phyloP scores from a whole-genome alignment of 2,113 vertebrate species.

The Embiotoca jacksoni region DNA sequence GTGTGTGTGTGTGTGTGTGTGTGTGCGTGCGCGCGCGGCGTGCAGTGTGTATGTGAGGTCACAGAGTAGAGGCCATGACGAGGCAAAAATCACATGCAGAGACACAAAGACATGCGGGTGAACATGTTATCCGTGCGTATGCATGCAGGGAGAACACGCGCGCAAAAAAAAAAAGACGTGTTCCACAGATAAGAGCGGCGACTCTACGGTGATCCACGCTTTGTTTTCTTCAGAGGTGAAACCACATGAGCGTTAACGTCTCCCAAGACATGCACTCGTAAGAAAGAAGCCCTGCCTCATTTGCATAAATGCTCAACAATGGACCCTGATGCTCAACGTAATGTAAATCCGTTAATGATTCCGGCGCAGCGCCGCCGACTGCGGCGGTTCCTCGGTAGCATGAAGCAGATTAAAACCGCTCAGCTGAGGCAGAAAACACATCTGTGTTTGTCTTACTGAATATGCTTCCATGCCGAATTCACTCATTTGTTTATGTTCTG shows the following conservation, averaged over 20 bases:
- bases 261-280: conserved; percentile 77
- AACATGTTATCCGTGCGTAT: conserved; percentile 7
- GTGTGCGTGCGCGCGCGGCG: background rate
- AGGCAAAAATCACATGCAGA: background rate
- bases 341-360: conserved; percentile 65
- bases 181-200: conserved; percentile 32
- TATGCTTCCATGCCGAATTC: background rate
- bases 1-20: conserved; percentile 4
- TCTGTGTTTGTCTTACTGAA: conserved; percentile 26
- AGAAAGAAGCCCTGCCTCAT: conserved; percentile 63
- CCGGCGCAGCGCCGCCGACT: background rate
- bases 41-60: conserved; percentile 3
- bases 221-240: conserved; percentile 69
- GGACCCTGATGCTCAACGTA: conserved; percentile 52
- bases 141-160: conserved; percentile 19
- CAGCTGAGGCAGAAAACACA: conserved; percentile 41
- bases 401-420: conserved; percentile 41
- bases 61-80: background rate
- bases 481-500: conserved; percentile 11
- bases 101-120: background rate
- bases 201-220: conserved; percentile 48
- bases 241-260: conserved; percentile 64
- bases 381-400: conserved; percentile 31
- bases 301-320: conserved; percentile 78
- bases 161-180: background rate